phyloP scores from a whole-genome alignment of 2,888 invertebrate species.

The Ichneumon xanthorius region DNA sequence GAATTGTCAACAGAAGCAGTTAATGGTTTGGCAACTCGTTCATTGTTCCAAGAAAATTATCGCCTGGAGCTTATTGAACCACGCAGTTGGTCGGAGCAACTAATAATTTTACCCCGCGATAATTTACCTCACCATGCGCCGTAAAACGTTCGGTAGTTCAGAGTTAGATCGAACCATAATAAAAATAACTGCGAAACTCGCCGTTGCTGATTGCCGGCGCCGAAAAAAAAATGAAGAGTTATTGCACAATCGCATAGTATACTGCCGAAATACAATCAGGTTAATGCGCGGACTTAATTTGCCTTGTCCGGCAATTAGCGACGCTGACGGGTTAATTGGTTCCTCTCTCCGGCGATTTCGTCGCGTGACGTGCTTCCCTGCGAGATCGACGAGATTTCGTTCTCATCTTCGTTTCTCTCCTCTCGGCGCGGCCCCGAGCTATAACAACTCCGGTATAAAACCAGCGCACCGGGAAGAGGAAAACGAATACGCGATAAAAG shows the following conservation, averaged over 20 bases:
- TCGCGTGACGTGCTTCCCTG: constrained; percentile 76
- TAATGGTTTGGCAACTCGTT: neutral
- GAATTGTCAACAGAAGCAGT: neutral
- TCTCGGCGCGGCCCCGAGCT: neutral
- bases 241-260: neutral
- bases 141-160: neutral
- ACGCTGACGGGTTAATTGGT: constrained; percentile 80
- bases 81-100: neutral
- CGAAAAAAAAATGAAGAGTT: neutral
- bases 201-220: neutral
- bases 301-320: constrained; percentile 76
- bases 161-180: no score
- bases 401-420: neutral
- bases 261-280: constrained; percentile 9
- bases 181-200: neutral
- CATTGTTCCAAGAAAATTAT: neutral
- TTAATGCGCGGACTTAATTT: constrained; percentile 69
- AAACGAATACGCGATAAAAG: constrained; percentile 20
- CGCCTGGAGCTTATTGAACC: neutral
- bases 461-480: constrained; percentile 5
- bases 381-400: constrained; percentile 71
- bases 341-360: constrained; percentile 76
- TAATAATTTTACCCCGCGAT: no score
- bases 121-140: neutral
- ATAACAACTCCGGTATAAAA: neutral